Percentiles rank a stretch among this genome's conserved stretches.
These are phyloP conservation scores for Tribolium freemani DNA, from an alignment of 2,888 invertebrate genomes.

Conservation along the genomic window DNA sequence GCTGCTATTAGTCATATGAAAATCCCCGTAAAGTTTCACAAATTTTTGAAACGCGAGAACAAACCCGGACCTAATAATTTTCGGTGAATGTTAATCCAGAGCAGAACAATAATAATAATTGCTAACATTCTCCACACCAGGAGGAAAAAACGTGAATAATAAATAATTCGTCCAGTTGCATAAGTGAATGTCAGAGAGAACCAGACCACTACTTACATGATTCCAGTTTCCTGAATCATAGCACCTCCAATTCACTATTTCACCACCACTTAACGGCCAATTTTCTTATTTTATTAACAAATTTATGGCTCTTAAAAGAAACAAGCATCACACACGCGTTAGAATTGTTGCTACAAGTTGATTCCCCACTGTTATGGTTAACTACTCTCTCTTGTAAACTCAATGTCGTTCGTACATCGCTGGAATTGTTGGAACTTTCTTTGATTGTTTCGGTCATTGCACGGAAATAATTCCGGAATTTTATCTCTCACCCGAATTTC, in stretches of 20 bases:
- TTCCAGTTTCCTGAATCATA: slow-evolving; percentile 36
- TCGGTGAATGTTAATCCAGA: slow-evolving; percentile 15
- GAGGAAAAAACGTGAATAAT: slow-evolving; percentile 21
- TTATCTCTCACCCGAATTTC: not conserved
- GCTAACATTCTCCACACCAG: slow-evolving; percentile 1
- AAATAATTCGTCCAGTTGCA: slow-evolving; percentile 36
- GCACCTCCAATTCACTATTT: slow-evolving; percentile 22
- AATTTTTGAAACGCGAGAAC: not conserved
- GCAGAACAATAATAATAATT: not conserved
- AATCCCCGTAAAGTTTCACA: not conserved
- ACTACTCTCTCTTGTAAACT: slow-evolving; percentile 35
- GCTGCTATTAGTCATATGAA: not conserved
- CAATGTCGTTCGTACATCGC: slow-evolving; percentile 40
- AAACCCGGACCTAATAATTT: not conserved
- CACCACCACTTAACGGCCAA: slow-evolving; percentile 20
- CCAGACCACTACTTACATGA: slow-evolving; percentile 23
- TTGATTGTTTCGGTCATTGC: slow-evolving; percentile 26
- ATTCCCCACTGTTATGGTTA: slow-evolving; percentile 38
- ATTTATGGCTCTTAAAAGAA: slow-evolving; percentile 17
- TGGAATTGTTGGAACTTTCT: slow-evolving; percentile 41
- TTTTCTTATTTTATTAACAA: not conserved
- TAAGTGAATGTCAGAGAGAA: slow-evolving; percentile 39
- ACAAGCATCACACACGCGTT: slow-evolving; percentile 15
- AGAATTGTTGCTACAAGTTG: slow-evolving; percentile 16
- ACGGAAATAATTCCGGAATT: not conserved